Evolutionary conservation across 2,113 vertebrate species (phyloP).

Genomic region (Petaurus breviceps): DNA sequence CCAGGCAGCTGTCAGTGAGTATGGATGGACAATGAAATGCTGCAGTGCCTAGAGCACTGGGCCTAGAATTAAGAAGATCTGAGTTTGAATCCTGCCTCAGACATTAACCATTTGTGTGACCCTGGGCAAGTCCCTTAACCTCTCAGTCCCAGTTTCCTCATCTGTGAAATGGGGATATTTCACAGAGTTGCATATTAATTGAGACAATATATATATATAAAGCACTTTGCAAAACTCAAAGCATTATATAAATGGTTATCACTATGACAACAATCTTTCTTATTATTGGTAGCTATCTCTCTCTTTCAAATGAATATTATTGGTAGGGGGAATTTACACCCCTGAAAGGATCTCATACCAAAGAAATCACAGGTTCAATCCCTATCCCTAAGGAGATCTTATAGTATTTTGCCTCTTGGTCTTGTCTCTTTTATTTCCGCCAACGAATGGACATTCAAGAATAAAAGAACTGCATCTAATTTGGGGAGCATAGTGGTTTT

Average conservation of each 20-base stretch:
- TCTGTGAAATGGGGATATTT: not conserved
- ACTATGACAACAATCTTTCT: not conserved
- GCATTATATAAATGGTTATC: not conserved
- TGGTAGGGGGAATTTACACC: not conserved
- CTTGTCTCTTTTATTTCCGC: not conserved
- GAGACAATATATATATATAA: not conserved
- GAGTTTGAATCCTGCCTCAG: not conserved
- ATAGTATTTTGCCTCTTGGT: not conserved
- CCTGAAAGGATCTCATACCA: not conserved
- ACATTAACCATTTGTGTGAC: not conserved
- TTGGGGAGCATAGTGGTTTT: not conserved
- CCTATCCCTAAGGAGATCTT: not conserved
- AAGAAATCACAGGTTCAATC: not conserved
- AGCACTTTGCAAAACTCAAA: not conserved
- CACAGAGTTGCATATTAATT: not conserved
- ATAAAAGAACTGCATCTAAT: slow-evolving; percentile 46
- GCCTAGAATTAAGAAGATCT: not conserved
- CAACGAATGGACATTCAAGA: not conserved
- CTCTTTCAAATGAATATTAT: not conserved
- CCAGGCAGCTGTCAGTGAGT: not conserved
- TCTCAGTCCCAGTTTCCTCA: not conserved
- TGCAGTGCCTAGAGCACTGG: not conserved
- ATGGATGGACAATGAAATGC: not conserved
- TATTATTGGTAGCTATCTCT: not conserved
- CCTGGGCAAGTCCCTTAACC: not conserved